These are phyloP conservation scores for Drosophila anomalata DNA, from an alignment of 2,888 invertebrate genomes.

Conservation along the genomic window DNA sequence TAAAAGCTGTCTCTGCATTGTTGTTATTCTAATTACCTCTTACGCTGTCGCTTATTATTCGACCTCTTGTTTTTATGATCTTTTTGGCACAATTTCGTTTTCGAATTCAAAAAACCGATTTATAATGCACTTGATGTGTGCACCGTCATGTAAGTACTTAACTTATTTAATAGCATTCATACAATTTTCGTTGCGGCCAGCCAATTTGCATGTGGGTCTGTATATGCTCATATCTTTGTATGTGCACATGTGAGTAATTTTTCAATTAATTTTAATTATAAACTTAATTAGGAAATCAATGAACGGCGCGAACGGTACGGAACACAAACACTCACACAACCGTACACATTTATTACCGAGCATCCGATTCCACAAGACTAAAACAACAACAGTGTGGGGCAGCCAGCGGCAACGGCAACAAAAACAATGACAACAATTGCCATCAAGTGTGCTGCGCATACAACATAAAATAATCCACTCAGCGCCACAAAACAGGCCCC, in stretches of 20 bases:
- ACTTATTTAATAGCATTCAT: slow-evolving; percentile 57
- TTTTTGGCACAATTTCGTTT: slow-evolving; percentile 67
- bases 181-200: slow-evolving; percentile 29
- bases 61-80: slow-evolving; percentile 12
- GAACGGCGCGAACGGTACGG: slow-evolving; percentile 68
- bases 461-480: slow-evolving; percentile 30
- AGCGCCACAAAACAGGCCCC: slow-evolving; percentile 29
- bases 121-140: slow-evolving; percentile 9
- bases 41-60: slow-evolving; percentile 54
- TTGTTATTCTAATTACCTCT: slow-evolving; percentile 65
- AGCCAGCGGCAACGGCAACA: slow-evolving; percentile 40
- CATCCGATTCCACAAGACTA: slow-evolving; percentile 34
- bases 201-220: slow-evolving; percentile 53
- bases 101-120: slow-evolving; percentile 57
- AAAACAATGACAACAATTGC: slow-evolving; percentile 69
- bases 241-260: slow-evolving; percentile 76
- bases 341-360: slow-evolving; percentile 36
- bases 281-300: slow-evolving; percentile 84
- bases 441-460: slow-evolving; percentile 40
- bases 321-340: slow-evolving; percentile 71
- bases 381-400: slow-evolving; percentile 18
- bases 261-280: slow-evolving; percentile 84
- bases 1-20: slow-evolving; percentile 48
- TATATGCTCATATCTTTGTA: slow-evolving; percentile 3
- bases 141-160: slow-evolving; percentile 31